A percentile compares a stretch with the other conserved stretches of the same genome.
Evolutionary conservation across 1,140 invertebrate genomes (phyloP).

Genomic region (Sycophaga agraensis): DNA sequence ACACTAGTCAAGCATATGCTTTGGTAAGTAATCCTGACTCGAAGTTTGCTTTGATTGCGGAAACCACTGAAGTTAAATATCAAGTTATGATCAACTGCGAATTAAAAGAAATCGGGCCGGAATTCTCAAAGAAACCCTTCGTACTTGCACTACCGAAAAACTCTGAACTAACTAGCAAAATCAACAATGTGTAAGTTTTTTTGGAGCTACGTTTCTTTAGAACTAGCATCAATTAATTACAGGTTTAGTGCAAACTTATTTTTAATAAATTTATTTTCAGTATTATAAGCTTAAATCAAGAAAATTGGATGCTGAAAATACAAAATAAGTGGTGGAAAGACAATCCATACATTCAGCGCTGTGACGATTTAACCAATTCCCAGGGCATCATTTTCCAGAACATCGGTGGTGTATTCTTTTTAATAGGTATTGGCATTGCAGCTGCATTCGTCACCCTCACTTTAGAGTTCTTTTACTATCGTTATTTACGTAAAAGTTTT

Average conservation of each 20-base stretch:
- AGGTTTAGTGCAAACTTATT: no score
- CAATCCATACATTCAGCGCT: conserved; percentile 75
- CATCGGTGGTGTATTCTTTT: conserved; percentile 96
- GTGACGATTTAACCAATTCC: conserved; percentile 85
- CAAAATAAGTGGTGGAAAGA: conserved; percentile 96
- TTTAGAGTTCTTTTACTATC: conserved; percentile 94
- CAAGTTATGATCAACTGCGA: conserved; percentile 85
- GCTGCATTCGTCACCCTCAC: conserved; percentile 88
- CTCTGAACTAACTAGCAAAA: conserved; percentile 87
- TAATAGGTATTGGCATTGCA: conserved; percentile 91
- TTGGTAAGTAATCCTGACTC: conserved; percentile 71
- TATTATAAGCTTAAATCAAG: conserved; percentile 92
- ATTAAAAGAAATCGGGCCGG: conserved; percentile 86
- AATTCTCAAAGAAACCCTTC: conserved; percentile 95
- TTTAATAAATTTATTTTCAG: conserved; percentile 63
- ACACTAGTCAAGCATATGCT: conserved; percentile 74
- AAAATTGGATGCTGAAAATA: conserved; percentile 84
- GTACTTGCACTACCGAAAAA: conserved; percentile 95
- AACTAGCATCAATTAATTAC: no score
- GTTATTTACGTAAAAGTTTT: no score
- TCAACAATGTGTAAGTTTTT: conserved; percentile 79
- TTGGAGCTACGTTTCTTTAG: no score
- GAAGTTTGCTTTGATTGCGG: conserved; percentile 91
- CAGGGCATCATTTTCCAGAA: conserved; percentile 97
- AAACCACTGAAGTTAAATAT: conserved; percentile 92